Base-by-base conservation (phyloP, 92 coral and sea anemone species). In the Porites rus region DNA sequence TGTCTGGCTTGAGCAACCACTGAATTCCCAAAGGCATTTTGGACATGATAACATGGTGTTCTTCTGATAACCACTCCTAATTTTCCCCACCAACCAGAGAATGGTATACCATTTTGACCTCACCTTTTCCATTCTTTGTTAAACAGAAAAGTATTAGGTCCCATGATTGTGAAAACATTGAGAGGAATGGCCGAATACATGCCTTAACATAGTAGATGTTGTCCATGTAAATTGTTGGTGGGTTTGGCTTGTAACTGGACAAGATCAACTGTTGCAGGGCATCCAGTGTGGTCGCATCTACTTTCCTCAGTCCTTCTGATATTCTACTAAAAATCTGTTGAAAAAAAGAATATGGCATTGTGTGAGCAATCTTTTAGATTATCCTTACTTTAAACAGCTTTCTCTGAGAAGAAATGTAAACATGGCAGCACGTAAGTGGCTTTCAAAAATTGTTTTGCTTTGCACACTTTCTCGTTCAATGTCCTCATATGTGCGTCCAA, bases 1-100 rank as follows among this genome's bases (percentile, higher is more conserved):
- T 75, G 7, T 75, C 67, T 54, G 80, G 80, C 46, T 8, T 75
- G 4, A 75, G 51, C 66, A 75, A 54, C 8, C 65, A 1, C 16
- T 50, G 80, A 75, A 53, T 53, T 20, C 80, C 50, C 54, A 43
- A n/a, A 24, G 51, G 80, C 65, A 20, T 3, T 8, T 22, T 18
- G 21, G 21, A 53, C 80, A 74, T 51, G 8, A 74, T 74, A 52
- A 74, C 64, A 56, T 53, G 58, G 54, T 50, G 80, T 54, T 19
- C 46, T 60, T 24, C 80, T 2, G 51, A 17, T n/a, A 75, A n/a
- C 80, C 80, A 75, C 11, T 75, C 66, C 46, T 56, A 19, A 18
- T 6, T 12, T 18, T 58, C 80, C n/a, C 51, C 80, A 75, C 80
- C 66, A 75, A 65, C 80, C 43, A 75, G 80, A 75, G 51, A 22